Conservation (phyloP, 2,113 vertebrate genomes). For the Phrynosoma platyrhinos region DNA sequence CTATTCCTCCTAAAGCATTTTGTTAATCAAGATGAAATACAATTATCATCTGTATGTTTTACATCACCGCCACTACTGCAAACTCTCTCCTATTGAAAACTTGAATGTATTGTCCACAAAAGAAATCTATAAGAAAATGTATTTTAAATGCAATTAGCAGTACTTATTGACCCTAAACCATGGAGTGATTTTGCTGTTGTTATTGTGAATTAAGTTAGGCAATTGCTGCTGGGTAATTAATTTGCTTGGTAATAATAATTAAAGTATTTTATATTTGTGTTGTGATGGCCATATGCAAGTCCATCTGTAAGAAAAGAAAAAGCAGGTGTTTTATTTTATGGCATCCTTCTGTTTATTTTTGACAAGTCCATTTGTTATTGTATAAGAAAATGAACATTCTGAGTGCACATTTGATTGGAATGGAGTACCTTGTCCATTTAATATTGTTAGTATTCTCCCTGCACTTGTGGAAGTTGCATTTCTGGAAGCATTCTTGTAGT, state of each 20-base stretch:
- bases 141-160: neutral
- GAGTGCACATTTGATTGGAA: constrained; percentile 42
- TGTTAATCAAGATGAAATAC: neutral
- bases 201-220: constrained; percentile 47
- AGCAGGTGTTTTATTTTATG: constrained; percentile 67
- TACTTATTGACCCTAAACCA: neutral
- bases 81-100: neutral
- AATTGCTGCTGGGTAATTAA: constrained; percentile 44
- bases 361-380: constrained; percentile 65
- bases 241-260: constrained; percentile 70
- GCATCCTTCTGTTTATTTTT: constrained; percentile 69
- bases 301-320: constrained; percentile 66
- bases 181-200: neutral
- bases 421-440: constrained; percentile 39
- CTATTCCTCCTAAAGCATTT: neutral
- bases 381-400: constrained; percentile 65
- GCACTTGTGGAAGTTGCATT: constrained; percentile 28
- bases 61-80: neutral
- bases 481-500: constrained; percentile 7
- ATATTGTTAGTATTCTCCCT: constrained; percentile 35
- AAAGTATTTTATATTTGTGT: constrained; percentile 63
- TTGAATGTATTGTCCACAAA: neutral
- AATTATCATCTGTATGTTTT: neutral
- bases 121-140: neutral
- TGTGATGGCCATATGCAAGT: constrained; percentile 60